Percentiles rank a stretch among this genome's conserved stretches.
Conservation (phyloP, 2,797 vertebrate genomes). For the Iguana delicatissima region DNA sequence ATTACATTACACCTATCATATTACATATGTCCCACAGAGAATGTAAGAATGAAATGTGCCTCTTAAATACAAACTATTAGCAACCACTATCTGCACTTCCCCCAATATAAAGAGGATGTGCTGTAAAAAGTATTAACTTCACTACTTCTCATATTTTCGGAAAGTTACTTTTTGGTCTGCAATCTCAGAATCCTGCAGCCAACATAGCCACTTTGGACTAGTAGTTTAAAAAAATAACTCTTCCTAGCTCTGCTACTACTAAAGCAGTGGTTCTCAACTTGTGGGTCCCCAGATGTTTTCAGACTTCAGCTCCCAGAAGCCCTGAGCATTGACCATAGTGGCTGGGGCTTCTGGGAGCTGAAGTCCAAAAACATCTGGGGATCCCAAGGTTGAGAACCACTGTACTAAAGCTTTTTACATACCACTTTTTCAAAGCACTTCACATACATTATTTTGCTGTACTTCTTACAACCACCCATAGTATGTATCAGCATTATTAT, state of each 20-base stretch:
- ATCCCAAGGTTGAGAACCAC: no score
- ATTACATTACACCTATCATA: constrained; percentile 55
- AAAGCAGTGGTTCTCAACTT: no score
- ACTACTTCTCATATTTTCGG: no score
- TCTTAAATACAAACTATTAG: constrained; percentile 36
- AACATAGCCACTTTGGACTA: no score
- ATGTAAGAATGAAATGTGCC: constrained; percentile 27
- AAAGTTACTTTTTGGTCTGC: no score
- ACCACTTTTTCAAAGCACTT: constrained; percentile 1
- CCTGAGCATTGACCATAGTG: no score
- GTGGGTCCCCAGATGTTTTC: no score
- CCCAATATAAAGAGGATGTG: constrained; percentile 8
- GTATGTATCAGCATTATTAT: background rate
- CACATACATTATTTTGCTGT: background rate
- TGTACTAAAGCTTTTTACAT: background rate
- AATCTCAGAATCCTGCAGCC: no score
- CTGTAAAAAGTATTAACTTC: background rate
- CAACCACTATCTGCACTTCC: constrained; percentile 29
- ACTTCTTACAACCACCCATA: background rate
- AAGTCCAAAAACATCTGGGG: no score
- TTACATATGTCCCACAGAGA: constrained; percentile 30
- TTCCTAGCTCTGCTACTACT: background rate
- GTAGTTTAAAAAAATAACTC: no score
- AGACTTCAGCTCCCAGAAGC: no score
- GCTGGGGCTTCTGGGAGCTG: no score